A percentile compares a stretch with the other conserved stretches of the same genome.
Evolutionary conservation across 2,888 invertebrate genomes (phyloP).

Genomic region (Listrodromus nycthemerus): DNA sequence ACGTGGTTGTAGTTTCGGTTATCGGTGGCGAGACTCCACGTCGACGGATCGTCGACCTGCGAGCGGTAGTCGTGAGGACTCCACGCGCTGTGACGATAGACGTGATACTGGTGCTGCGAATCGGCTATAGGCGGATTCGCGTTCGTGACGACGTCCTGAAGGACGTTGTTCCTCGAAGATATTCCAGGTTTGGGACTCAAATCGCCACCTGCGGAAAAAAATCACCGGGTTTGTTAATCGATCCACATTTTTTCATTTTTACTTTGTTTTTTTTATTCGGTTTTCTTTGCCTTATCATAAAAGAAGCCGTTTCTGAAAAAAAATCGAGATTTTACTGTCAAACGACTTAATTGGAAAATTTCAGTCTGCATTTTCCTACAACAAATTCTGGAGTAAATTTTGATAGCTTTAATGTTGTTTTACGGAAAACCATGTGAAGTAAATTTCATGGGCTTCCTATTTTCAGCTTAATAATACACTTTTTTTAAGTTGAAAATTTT

Average conservation of each 20-base stretch:
- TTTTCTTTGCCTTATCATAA: neutral
- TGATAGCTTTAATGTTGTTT: too few species aligned
- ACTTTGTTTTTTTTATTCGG: too few species aligned
- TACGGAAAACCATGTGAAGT: too few species aligned
- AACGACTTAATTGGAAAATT: too few species aligned
- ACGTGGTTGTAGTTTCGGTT: conserved; percentile 73
- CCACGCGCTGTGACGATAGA: conserved; percentile 54
- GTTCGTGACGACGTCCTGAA: conserved; percentile 80
- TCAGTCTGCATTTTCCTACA: too few species aligned
- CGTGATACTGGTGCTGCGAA: conserved; percentile 45
- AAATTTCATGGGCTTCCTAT: too few species aligned
- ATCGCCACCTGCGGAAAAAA: conserved; percentile 71
- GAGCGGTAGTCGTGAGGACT: conserved; percentile 56
- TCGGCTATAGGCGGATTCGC: conserved; percentile 79
- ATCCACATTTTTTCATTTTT: too few species aligned
- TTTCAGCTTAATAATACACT: too few species aligned
- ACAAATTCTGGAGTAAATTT: too few species aligned
- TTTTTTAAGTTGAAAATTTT: too few species aligned
- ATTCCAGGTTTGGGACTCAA: conserved; percentile 68
- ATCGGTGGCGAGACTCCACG: conserved; percentile 39
- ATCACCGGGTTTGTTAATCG: neutral
- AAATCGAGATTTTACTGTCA: too few species aligned
- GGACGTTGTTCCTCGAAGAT: conserved; percentile 70
- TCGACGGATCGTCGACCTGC: conserved; percentile 47
- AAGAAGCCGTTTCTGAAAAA: neutral